These are phyloP conservation scores for Papilio protenor DNA, from an alignment of 2,888 invertebrate genomes.

Conservation along the genomic window DNA sequence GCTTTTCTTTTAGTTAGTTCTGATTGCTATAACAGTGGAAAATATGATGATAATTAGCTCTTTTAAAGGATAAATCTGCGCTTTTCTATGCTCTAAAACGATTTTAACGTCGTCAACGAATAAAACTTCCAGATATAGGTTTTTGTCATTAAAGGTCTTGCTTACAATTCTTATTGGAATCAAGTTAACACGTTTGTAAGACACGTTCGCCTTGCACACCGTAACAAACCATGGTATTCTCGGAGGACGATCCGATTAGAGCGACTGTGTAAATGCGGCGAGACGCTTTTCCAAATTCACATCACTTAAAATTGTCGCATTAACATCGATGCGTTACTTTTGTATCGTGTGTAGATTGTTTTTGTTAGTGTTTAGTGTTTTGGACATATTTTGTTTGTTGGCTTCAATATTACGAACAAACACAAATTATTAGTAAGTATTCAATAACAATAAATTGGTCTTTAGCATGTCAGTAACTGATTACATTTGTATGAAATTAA, in stretches of 20 bases:
- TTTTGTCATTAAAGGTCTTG: neutral
- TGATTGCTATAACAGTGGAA: neutral
- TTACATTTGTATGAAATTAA: neutral
- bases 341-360: constrained; percentile 43
- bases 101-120: too few species aligned
- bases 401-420: neutral
- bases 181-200: constrained; percentile 22
- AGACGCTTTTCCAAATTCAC: constrained; percentile 55
- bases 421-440: neutral
- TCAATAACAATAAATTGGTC: too few species aligned
- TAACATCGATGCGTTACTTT: constrained; percentile 60
- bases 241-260: constrained; percentile 55
- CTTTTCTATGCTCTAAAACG: too few species aligned
- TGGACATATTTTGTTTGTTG: constrained; percentile 6
- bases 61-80: too few species aligned
- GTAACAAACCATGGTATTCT: constrained; percentile 49
- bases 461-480: neutral
- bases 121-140: too few species aligned
- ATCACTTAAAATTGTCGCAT: constrained; percentile 57
- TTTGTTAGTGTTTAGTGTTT: constrained; percentile 28
- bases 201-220: constrained; percentile 34
- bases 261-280: constrained; percentile 51
- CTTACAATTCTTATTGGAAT: constrained; percentile 32
- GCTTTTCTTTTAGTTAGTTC: neutral
- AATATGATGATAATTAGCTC: neutral